These are phyloP conservation scores for Alcis repandata DNA, from an alignment of 2,888 invertebrate species.

Conservation along the genomic window DNA sequence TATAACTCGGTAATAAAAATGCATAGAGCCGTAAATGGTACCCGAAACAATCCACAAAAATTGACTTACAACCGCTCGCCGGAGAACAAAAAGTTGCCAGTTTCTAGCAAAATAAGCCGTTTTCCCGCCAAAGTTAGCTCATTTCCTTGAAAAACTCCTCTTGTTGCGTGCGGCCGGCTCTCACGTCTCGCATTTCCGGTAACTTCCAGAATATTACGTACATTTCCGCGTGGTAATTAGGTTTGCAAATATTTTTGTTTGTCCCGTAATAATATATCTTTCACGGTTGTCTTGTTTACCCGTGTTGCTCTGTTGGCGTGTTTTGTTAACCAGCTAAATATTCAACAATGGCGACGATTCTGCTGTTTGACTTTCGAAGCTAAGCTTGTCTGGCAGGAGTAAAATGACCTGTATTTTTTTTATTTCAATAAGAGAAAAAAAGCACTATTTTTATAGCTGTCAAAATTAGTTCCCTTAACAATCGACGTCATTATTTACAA, in stretches of 20 bases:
- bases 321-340: constrained; percentile 12
- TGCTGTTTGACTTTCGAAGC: too few species aligned
- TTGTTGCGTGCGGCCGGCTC: constrained; percentile 64
- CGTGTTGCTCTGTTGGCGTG: constrained; percentile 47
- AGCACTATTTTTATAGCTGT: background rate
- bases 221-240: constrained; percentile 73
- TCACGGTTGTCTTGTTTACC: constrained; percentile 69
- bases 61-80: constrained; percentile 11
- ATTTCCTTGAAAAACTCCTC: constrained; percentile 78
- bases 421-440: too few species aligned
- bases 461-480: too few species aligned
- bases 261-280: constrained; percentile 68
- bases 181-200: constrained; percentile 67
- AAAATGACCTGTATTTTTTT: too few species aligned
- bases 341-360: too few species aligned
- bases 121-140: constrained; percentile 73
- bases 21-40: background rate
- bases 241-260: constrained; percentile 76
- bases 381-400: too few species aligned
- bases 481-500: too few species aligned
- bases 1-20: background rate
- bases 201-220: constrained; percentile 67
- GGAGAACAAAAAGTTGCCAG: constrained; percentile 25
- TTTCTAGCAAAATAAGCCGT: constrained; percentile 57
- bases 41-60: background rate